Evolutionary conservation across 2,888 invertebrate species (phyloP), one percentile per base, ranked within the genome.

Genomic region (Pandemis corylana): DNA sequence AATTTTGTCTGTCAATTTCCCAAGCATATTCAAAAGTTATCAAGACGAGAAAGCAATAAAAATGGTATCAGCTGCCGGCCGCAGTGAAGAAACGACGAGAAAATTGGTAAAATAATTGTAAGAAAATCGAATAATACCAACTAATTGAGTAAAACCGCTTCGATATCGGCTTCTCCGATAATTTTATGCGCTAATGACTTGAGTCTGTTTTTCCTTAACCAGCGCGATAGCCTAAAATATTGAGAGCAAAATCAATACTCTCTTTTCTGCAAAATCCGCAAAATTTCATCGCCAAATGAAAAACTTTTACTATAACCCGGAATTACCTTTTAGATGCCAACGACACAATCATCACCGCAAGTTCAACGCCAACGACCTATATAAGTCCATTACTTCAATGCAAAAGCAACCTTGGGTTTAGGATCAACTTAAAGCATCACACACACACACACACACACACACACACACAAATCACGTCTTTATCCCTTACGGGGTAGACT

Each of bases 141-240:
- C 28, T 59, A 59, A 59, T 59, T 59, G 59, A 12, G 12, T 12
- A 59, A 20, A 59, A 10, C 59, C 59, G 59, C 59, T 28, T 59
- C 12, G 20, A 56, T 56, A 56, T 56, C 28, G 59, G 20, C 12
- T 59, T 59, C 0, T 10, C 7, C 12, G 7, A 28, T 59, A 20
- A 59, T 59, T 59, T 59, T 28, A 7, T 59, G 28, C 59, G 28
- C 59, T 28, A 59, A 59, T 59, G 13, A 59, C 59, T 59, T 5
- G 20, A 53, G 10, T 44, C 46, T 46, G 12, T n/a, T 56, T 56
- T 56, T 56, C 56, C 56, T 56, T 13, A 56, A 2, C 15, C 5
- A 56, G 56, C 20, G 56, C 56, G n/a, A n/a, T n/a, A 51, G 51
- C 6, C n/a, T 5, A 56, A 20, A 56, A 15, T 7, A 56, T 20